A percentile compares a stretch with the other conserved stretches of the same genome.
phyloP scores from a whole-genome alignment of 1,140 invertebrate genomes.

The Drosophila sucinea region DNA sequence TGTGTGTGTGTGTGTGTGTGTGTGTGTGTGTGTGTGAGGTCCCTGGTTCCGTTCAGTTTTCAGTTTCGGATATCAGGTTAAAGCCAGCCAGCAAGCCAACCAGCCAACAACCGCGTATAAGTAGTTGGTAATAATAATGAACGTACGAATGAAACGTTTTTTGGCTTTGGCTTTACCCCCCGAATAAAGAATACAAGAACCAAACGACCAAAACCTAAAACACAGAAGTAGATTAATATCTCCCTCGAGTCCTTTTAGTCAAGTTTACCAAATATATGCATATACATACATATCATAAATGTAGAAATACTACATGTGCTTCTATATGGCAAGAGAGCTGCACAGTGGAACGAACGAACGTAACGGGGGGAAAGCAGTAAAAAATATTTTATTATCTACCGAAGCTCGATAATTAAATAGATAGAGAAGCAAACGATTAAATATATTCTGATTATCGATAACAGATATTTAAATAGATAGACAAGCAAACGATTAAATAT shows the following conservation, averaged over 20 bases:
- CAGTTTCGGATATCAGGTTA: constrained; percentile 73
- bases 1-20: constrained; percentile 2
- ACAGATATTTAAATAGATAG: too few species aligned
- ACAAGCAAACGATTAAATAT: too few species aligned
- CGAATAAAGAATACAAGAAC: not conserved
- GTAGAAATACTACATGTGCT: not conserved
- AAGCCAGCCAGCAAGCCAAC: constrained; percentile 31
- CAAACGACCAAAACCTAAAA: constrained; percentile 2
- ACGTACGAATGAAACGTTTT: constrained; percentile 64
- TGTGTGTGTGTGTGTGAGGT: constrained; percentile 17
- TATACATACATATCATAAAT: constrained; percentile 3
- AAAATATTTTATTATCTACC: too few species aligned
- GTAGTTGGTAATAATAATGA: constrained; percentile 81
- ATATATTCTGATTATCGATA: too few species aligned
- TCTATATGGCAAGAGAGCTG: constrained; percentile 61
- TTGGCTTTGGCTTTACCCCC: constrained; percentile 29
- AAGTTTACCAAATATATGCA: constrained; percentile 60
- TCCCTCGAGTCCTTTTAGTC: constrained; percentile 79
- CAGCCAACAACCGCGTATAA: constrained; percentile 59
- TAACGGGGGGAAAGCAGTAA: too few species aligned
- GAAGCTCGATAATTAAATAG: too few species aligned
- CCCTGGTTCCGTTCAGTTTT: constrained; percentile 67
- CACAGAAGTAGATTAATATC: constrained; percentile 76
- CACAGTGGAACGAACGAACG: too few species aligned
- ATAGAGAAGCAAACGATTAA: too few species aligned